Evolutionary conservation across 2,113 vertebrate genomes (phyloP), one percentile per base, ranked within the genome.

Genomic region (Ranitomeya imitator): DNA sequence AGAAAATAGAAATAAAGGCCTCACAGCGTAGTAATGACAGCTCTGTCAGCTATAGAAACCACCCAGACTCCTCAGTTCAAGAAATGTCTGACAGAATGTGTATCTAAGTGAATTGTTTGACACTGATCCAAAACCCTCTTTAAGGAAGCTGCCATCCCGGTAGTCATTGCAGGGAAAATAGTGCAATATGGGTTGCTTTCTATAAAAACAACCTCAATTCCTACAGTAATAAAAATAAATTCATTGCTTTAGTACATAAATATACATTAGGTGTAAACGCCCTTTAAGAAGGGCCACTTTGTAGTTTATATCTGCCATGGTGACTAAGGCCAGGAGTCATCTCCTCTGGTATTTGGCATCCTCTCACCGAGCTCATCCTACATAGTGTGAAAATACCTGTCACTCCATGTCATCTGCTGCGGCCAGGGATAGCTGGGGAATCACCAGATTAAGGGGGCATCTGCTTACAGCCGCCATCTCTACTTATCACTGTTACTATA

Each of bases 311-410:
- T 86, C 77, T 77, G 31, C 73, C 81, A 61, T 31, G 23, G 16
- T 76, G 84, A 85, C 52, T 45, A 15, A 19, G 9, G 16, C 26
- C 37, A 18, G 69, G 31, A 77, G 37, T 60, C 67, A 86, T 76
- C 71, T 12, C 12, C 84, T 77, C 71, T 77, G 84, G 67, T 76
- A 86, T 86, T 86, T 77, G 71, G 57, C 84, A 57, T 37, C 83
- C 52, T 55, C 83, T 85, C 65, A 76, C 71, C 55, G 23, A 11
- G 52, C 71, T 76, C 71, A 52, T 61, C 73, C 57, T 16, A 16
- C 67, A 5, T 74, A 54, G 83, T 85, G 82, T 85, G 52, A 85
- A 74, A 59, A 54, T 67, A 71, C 69, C 19, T 23, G 71, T 19
- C 26, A 13, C 84, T 59, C 10, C 2, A 14, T 61, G 73, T 86